Conservation (phyloP, 2,797 vertebrate genomes). For the Mormyrops boulengeri region DNA sequence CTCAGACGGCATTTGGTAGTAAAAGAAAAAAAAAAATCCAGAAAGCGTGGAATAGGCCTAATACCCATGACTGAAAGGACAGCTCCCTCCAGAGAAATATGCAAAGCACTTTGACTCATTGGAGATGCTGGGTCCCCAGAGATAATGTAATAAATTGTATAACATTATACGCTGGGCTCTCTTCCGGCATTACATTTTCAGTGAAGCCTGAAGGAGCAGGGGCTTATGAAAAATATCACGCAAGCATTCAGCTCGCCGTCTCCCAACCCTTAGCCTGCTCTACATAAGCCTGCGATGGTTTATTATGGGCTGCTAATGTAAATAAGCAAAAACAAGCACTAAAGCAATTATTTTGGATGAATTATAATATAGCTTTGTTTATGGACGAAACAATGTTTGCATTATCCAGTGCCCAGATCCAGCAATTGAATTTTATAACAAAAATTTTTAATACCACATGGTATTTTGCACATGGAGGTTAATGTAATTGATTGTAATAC, state of each 20-base stretch:
- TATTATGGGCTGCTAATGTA: not conserved
- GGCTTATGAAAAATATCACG: not conserved
- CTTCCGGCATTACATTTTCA: not conserved
- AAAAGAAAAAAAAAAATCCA: not conserved
- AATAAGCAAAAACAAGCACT: not conserved
- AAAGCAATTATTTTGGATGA: not conserved
- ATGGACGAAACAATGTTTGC: not conserved
- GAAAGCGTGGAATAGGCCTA: not conserved
- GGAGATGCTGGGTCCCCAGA: not conserved
- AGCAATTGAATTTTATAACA: not conserved
- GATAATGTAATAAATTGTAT: slow-evolving; percentile 17
- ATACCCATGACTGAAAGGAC: not conserved
- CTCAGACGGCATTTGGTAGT: not conserved
- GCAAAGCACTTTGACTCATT: slow-evolving; percentile 4
- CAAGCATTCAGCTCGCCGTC: not conserved
- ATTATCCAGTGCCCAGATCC: not conserved
- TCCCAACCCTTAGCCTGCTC: not conserved
- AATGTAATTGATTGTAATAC: not conserved
- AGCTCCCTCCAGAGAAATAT: not conserved
- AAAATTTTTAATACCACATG: not conserved
- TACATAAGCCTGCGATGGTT: not conserved
- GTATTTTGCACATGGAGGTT: not conserved
- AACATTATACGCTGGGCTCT: slow-evolving; percentile 9
- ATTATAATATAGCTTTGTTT: not conserved
- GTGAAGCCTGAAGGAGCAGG: not conserved